Conservation (phyloP, 2,888 invertebrate genomes). For the Sabellastarte sp. region DNA sequence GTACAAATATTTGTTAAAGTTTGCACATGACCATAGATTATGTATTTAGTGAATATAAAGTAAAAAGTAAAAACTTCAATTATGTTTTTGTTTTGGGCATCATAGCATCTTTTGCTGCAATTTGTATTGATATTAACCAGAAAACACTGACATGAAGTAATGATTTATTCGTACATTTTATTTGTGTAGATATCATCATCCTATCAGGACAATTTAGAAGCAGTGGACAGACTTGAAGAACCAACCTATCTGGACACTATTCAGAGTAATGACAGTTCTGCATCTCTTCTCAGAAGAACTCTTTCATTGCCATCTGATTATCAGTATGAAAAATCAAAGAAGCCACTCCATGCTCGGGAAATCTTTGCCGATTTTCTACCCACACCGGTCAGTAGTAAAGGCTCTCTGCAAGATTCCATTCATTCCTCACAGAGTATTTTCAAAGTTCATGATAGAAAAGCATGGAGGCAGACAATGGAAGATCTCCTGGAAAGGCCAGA, state of each 20-base stretch:
- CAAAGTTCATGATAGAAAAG: neutral
- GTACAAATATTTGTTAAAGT: too few species aligned
- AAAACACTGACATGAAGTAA: too few species aligned
- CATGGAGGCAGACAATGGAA: conserved; percentile 31
- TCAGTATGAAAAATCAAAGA: neutral
- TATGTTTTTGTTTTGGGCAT: too few species aligned
- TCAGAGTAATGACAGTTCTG: conserved; percentile 23
- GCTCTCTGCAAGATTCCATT: neutral
- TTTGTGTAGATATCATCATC: conserved; percentile 13
- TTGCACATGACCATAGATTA: too few species aligned
- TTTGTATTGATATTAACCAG: too few species aligned
- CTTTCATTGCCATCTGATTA: conserved; percentile 21
- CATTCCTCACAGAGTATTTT: neutral
- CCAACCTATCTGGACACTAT: conserved; percentile 26
- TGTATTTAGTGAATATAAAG: too few species aligned
- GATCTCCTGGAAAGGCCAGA: conserved; percentile 33
- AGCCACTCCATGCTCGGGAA: conserved; percentile 1
- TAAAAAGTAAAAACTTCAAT: too few species aligned
- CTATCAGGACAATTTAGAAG: conserved; percentile 14
- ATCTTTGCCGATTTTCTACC: neutral
- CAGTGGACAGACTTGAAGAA: conserved; percentile 13
- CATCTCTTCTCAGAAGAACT: conserved; percentile 17
- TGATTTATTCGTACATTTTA: too few species aligned
- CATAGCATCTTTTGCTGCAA: too few species aligned
- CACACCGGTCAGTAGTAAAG: neutral